A percentile compares a stretch with the other conserved stretches of the same genome.
phyloP scores from a whole-genome alignment of 2,888 invertebrate genomes.

The Polydrusus pterygomalis region DNA sequence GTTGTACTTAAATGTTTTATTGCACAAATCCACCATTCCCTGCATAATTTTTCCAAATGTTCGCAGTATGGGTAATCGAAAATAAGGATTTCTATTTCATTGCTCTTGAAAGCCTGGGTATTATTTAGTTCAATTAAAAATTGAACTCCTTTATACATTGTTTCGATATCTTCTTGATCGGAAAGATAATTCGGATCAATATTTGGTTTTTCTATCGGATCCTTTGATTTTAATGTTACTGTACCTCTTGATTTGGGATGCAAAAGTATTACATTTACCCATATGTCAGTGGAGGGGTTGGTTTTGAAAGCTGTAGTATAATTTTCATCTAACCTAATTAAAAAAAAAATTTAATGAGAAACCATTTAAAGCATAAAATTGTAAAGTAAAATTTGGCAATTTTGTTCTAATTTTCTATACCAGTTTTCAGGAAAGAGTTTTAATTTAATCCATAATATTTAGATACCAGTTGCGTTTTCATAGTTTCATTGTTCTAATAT shows the following conservation, averaged over 20 bases:
- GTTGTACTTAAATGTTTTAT: constrained; percentile 16
- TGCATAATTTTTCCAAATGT: constrained; percentile 14
- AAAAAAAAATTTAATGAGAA: neutral
- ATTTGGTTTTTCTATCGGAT: constrained; percentile 61
- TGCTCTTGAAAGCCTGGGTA: constrained; percentile 16
- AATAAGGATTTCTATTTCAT: neutral
- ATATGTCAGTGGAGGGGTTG: constrained; percentile 1
- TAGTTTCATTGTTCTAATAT: too few relatives aligned
- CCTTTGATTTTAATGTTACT: constrained; percentile 60
- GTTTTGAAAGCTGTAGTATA: constrained; percentile 1
- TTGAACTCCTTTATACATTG: constrained; percentile 19
- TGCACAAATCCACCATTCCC: constrained; percentile 30
- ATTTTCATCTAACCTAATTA: neutral
- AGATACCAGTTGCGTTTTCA: too few relatives aligned
- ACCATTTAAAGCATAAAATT: too few relatives aligned
- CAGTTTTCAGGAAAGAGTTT: too few relatives aligned
- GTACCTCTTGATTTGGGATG: constrained; percentile 60
- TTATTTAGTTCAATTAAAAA: constrained; percentile 30
- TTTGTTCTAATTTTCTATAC: too few relatives aligned
- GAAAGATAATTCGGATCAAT: constrained; percentile 59
- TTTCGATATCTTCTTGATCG: constrained; percentile 27
- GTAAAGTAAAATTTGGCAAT: too few relatives aligned
- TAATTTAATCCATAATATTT: too few relatives aligned
- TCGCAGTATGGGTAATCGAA: constrained; percentile 27
- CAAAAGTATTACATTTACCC: constrained; percentile 3